A percentile compares a stretch with the other conserved stretches of the same genome.
phyloP scores from a whole-genome alignment of 1,140 invertebrate genomes.

The Mamestra configurata region DNA sequence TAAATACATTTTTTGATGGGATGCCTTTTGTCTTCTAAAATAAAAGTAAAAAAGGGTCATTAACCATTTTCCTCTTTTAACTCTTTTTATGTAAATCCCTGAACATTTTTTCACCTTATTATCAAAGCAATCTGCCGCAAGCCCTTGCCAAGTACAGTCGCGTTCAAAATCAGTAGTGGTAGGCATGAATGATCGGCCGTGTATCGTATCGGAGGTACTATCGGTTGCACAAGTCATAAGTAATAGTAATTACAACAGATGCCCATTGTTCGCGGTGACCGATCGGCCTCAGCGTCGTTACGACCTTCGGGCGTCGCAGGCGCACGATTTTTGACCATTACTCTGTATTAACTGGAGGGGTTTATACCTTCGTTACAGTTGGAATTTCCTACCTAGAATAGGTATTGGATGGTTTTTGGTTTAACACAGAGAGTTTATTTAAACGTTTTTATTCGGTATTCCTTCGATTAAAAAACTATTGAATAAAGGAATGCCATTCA shows the following conservation, averaged over 20 bases:
- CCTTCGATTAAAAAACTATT: too few species aligned
- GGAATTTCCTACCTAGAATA: not conserved
- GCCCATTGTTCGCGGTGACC: conserved; percentile 82
- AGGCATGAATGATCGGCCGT: conserved; percentile 58
- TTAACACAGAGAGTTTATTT: too few species aligned
- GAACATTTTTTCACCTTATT: too few species aligned
- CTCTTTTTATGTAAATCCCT: too few species aligned
- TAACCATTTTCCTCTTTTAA: too few species aligned
- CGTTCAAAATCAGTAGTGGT: conserved; percentile 46
- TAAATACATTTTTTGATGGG: too few species aligned
- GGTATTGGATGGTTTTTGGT: not conserved
- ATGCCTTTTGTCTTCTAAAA: too few species aligned
- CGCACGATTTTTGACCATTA: conserved; percentile 83
- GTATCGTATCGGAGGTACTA: conserved; percentile 64
- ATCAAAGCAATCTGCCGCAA: too few species aligned
- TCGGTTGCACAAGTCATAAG: conserved; percentile 79
- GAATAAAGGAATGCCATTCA: too few species aligned
- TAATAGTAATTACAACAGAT: conserved; percentile 86
- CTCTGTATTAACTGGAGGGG: conserved; percentile 65
- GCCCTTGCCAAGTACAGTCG: conserved; percentile 25
- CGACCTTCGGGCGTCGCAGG: conserved; percentile 76
- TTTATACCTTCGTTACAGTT: conserved; percentile 53
- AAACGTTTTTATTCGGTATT: too few species aligned
- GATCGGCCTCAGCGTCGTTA: conserved; percentile 69
- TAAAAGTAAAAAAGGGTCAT: too few species aligned